Evolutionary conservation across 2,113 vertebrate genomes (phyloP), one percentile per base, ranked within the genome.

Genomic region (Nesogale talazaci): DNA sequence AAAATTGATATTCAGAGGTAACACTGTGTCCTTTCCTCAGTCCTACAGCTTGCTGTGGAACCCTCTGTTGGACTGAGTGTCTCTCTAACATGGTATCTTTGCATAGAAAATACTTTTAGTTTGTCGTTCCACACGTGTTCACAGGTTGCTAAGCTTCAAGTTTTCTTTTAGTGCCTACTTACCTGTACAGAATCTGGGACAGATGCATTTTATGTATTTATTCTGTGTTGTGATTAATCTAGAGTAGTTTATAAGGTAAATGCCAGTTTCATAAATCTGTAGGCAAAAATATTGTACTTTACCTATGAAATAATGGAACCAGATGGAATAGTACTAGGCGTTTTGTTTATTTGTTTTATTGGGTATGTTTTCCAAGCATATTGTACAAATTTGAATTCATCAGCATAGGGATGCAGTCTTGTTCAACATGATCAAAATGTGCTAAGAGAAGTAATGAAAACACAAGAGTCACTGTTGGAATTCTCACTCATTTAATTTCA

Each of bases 1-100:
- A 97, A 95, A 96, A 97, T 25, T 98, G 96, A 98, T 85, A 89
- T 88, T 95, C 92, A 86, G 96, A 98, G 98, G 98, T 98, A 96
- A 98, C 93, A 95, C 80, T 19, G 5, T 72, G 59, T 89, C 25
- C 17, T 76, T 94, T 80, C 15, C 34, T 31, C 31, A 90, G 56
- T 1, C 20, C 29, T 27, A 67, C 0, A 52, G 29, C 25, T 57
- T 77, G 23, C 29, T 90, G 40, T 75, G 76, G 38, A 81, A 27
- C 72, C 7, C 76, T 5, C 2, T 59, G 1, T 29, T 0, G 3
- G n/a, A 90, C 72, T 52, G 10, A 65, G 36, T 92, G 92, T 94
- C 61, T 92, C 88, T 83, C 65, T 95, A 52, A 9, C 11, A 27
- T 59, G 6, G 4, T 65, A 6, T 72, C 70, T 75, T 82, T 69